phyloP scores from a whole-genome alignment of 2,888 invertebrate genomes.

The Tortrix viridana region DNA sequence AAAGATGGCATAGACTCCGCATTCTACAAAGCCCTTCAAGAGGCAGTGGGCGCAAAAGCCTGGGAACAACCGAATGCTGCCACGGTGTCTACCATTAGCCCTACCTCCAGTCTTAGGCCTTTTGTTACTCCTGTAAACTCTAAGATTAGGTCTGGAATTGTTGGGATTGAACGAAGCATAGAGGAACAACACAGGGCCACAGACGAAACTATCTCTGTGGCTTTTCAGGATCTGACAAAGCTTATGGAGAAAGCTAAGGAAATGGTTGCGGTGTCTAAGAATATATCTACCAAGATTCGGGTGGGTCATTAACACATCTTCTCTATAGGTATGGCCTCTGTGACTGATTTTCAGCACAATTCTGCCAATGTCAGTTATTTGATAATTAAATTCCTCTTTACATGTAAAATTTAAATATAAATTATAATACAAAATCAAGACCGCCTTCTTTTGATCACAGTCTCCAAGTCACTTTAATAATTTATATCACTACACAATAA shows the following conservation, averaged over 20 bases:
- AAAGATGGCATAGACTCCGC: constrained; percentile 90
- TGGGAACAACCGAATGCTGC: constrained; percentile 84
- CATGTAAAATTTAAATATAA: no score
- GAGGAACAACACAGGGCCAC: constrained; percentile 96
- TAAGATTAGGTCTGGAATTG: constrained; percentile 94
- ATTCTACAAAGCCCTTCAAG: constrained; percentile 86
- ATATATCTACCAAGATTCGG: constrained; percentile 95
- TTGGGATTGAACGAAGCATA: constrained; percentile 97
- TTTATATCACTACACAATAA: no score
- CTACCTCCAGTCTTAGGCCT: constrained; percentile 54
- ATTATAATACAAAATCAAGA: no score
- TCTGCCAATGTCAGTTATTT: no score
- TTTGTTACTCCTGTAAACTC: constrained; percentile 74
- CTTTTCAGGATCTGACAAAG: constrained; percentile 97
- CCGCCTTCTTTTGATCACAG: no score
- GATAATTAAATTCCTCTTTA: background rate
- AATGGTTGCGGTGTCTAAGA: constrained; percentile 97
- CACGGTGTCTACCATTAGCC: constrained; percentile 48
- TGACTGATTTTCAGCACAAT: background rate
- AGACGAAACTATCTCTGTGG: constrained; percentile 94
- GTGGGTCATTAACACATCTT: constrained; percentile 59
- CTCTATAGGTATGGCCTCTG: no score
- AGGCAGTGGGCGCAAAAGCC: constrained; percentile 85
- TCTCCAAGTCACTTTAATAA: no score
- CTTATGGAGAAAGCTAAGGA: constrained; percentile 98